Evolutionary conservation across 2,113 vertebrate genomes (phyloP), one percentile per base, ranked within the genome.

Genomic region (Etia nguti): DNA sequence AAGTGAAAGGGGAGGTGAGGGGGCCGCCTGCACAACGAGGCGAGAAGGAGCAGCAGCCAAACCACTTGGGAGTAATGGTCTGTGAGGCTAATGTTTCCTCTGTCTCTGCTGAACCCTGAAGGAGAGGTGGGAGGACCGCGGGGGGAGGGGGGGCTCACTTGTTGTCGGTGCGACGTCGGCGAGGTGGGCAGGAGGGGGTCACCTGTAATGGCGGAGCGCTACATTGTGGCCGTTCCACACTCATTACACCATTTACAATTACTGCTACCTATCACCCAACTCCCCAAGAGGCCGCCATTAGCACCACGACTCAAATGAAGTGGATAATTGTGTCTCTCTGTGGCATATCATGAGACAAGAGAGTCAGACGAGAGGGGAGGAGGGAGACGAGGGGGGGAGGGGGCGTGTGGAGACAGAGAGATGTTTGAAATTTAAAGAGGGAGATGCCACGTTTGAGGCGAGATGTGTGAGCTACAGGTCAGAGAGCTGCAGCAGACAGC

Each of bases 241-340:
- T 95, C 95, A 95, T 96, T 96, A 96, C 94, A 96, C 93, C 94
- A 92, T 96, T 96, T 95, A 96, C 95, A 96, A 96, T 96, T 96
- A 96, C 94, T 92, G 93, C 93, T 95, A 95, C 94, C 95, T 94
- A 95, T 95, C 92, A 90, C 85, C 92, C 90, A 88, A 86, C 91
- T 85, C 89, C 91, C 94, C 89, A 84, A 95, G 94, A 95, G 95
- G 93, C 94, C 92, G 83, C 95, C 96, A 96, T 97, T 97, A 96
- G 95, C 95, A 94, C 92, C 91, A 89, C 91, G 92, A 96, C 95
- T 96, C 95, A 96, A 96, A 97, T 96, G 96, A 96, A 96, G 96
- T 96, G 96, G 96, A 96, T 96, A 96, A 97, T 96, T 96, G 96
- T 95, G 94, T 96, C 95, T 96, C 95, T 94, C 92, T 95, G 93